These are phyloP conservation scores for Lymantria dispar DNA, from an alignment of 2,888 invertebrate genomes.

Conservation along the genomic window DNA sequence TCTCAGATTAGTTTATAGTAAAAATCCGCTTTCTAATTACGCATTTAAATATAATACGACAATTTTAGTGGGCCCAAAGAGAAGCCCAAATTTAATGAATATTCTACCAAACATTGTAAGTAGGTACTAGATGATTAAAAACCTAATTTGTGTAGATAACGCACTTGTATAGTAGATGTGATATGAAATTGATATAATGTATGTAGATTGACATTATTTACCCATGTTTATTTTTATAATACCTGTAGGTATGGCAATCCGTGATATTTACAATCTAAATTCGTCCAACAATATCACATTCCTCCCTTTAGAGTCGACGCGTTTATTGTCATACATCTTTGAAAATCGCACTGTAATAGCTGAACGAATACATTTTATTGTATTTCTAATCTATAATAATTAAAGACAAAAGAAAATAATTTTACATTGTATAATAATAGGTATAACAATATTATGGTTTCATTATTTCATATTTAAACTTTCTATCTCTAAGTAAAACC, in stretches of 20 bases:
- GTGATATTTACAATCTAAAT: constrained; percentile 33
- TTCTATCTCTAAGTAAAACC: constrained; percentile 3
- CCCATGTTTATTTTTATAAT: constrained; percentile 47
- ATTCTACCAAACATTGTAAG: constrained; percentile 17
- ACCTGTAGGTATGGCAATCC: constrained; percentile 53
- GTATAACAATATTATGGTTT: background rate
- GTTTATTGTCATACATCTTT: constrained; percentile 6
- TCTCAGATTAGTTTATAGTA: too few species aligned
- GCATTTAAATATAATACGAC: too few species aligned
- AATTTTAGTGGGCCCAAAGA: too few species aligned
- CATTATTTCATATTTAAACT: background rate
- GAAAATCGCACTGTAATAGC: constrained; percentile 13
- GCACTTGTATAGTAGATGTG: constrained; percentile 57
- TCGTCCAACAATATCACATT: constrained; percentile 54
- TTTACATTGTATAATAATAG: background rate
- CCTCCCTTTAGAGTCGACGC: constrained; percentile 36
- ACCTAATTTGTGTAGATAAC: constrained; percentile 38
- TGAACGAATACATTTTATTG: constrained; percentile 23
- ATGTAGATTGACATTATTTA: constrained; percentile 73
- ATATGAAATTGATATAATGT: constrained; percentile 79
- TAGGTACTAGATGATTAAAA: constrained; percentile 19
- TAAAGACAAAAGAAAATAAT: background rate
- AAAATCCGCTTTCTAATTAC: too few species aligned
- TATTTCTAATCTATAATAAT: background rate
- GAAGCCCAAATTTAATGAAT: constrained; percentile 2